These are phyloP conservation scores for Xenus cinereus DNA, from an alignment of 2,113 vertebrate species.

Conservation along the genomic window DNA sequence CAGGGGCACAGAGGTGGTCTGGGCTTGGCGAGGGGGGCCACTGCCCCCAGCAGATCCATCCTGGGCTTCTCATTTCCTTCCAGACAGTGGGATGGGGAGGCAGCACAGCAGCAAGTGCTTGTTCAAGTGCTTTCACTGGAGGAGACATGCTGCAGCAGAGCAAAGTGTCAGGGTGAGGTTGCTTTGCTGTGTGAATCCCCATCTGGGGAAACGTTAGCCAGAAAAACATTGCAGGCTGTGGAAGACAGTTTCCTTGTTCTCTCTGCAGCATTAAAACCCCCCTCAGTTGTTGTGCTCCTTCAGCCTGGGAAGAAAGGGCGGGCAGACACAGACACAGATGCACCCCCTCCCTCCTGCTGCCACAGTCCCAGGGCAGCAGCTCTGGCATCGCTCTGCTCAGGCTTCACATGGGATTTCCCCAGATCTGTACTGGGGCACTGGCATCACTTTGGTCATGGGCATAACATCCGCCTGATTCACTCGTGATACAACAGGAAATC, in stretches of 20 bases:
- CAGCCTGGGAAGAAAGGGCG: not conserved
- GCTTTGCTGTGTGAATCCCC: not conserved
- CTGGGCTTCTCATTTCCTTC: not conserved
- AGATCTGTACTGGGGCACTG: rapidly evolving
- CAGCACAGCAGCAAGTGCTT: rapidly evolving
- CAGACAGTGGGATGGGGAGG: rapidly evolving
- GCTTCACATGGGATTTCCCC: not conserved
- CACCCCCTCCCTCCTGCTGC: not conserved
- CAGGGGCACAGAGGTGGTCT: rapidly evolving
- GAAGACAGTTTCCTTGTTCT: not conserved
- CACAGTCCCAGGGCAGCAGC: not conserved
- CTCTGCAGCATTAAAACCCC: not conserved
- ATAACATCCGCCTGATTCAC: not conserved
- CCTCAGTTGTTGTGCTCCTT: not conserved
- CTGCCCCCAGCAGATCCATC: rapidly evolving
- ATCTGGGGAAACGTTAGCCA: not conserved
- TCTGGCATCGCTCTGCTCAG: not conserved
- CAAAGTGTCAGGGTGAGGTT: not conserved
- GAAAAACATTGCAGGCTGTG: not conserved
- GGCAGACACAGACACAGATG: rapidly evolving
- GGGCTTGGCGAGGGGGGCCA: rapidly evolving
- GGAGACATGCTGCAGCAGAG: not conserved
- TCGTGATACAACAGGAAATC: not conserved
- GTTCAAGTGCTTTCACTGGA: not conserved
- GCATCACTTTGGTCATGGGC: not conserved